Base-by-base conservation (phyloP, 2,888 invertebrate genomes). In the Trissolcus brochymenae region DNA sequence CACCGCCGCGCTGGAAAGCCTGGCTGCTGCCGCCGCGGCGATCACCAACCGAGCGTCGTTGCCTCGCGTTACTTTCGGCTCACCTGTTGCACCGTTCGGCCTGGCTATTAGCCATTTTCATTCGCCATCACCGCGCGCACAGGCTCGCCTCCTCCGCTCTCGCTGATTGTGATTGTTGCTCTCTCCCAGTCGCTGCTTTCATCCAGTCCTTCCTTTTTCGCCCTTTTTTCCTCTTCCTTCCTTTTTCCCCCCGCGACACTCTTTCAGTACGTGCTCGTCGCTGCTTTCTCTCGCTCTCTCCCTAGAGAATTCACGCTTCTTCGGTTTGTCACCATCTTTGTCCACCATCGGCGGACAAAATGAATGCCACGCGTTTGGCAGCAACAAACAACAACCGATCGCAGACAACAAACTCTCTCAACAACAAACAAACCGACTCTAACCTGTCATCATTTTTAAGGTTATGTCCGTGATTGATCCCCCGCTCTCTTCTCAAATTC, bases 71-170 rank as follows among this genome's bases (percentile, higher is more conserved):
- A n/a, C 46, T 29, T 35, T 14, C 16, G 70, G 61, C 62, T 61
- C 87, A 87, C 87, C 87, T 88, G 87, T 84, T 86, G 82, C 84
- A 84, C 86, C 84, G 84, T 83, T 82, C 81, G 82, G 82, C 83
- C 85, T 85, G 85, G 85, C 85, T 86, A 87, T 87, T 88, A 85
- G 87, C 87, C 88, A 87, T 88, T 87, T 70, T 75, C 75, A 70
- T 57, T 75, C 65, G 50, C 59, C 75, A 68, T 68, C 57, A 68
- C 62, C 76, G 79, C 72, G 65, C 59, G 50, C 67, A 35, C 3
- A 46, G 25, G 25, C 46, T 55, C 46, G 65, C 64, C 64, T 14
- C 50, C 50, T 54, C 43, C 53, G 21, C 62, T 62, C 62, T 43
- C 43, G 54, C n/a, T 55, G 46, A 46, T 55, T 64, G 62, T 62